phyloP scores from a whole-genome alignment of 2,888 invertebrate genomes.

The Amphipyra berbera region DNA sequence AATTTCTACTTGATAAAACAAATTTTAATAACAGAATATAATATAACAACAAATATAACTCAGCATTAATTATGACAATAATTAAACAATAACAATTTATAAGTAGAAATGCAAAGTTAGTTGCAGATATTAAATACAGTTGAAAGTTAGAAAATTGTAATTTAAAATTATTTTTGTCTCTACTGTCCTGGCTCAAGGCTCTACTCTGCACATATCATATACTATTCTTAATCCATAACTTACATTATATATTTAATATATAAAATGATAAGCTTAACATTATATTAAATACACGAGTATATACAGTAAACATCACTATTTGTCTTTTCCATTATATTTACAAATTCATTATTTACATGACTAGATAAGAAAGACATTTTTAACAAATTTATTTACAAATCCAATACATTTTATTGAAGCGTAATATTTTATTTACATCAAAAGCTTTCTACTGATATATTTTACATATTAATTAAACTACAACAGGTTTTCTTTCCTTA shows the following conservation, averaged over 20 bases:
- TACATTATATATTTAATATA: slow-evolving; percentile 61
- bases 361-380: slow-evolving; percentile 15
- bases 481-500: slow-evolving; percentile 80
- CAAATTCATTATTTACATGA: slow-evolving; percentile 55
- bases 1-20: slow-evolving; percentile 27
- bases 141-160: slow-evolving; percentile 24
- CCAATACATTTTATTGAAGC: slow-evolving; percentile 35
- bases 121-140: slow-evolving; percentile 24
- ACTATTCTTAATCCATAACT: slow-evolving; percentile 48
- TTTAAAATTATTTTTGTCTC: slow-evolving; percentile 53
- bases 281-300: slow-evolving; percentile 65
- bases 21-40: slow-evolving; percentile 18
- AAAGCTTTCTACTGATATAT: slow-evolving; percentile 43
- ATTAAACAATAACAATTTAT: slow-evolving; percentile 10
- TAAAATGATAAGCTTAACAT: slow-evolving; percentile 60
- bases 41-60: slow-evolving; percentile 22
- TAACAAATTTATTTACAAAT: slow-evolving; percentile 52
- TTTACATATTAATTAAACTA: slow-evolving; percentile 60
- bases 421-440: slow-evolving; percentile 49
- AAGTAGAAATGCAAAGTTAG: slow-evolving; percentile 41
- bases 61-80: not conserved
- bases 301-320: slow-evolving; percentile 82
- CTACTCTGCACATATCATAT: slow-evolving; percentile 64
- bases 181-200: slow-evolving; percentile 84
- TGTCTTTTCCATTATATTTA: slow-evolving; percentile 73